Base-by-base conservation (phyloP, 2,797 vertebrate species). In the Pangasius macronema region DNA sequence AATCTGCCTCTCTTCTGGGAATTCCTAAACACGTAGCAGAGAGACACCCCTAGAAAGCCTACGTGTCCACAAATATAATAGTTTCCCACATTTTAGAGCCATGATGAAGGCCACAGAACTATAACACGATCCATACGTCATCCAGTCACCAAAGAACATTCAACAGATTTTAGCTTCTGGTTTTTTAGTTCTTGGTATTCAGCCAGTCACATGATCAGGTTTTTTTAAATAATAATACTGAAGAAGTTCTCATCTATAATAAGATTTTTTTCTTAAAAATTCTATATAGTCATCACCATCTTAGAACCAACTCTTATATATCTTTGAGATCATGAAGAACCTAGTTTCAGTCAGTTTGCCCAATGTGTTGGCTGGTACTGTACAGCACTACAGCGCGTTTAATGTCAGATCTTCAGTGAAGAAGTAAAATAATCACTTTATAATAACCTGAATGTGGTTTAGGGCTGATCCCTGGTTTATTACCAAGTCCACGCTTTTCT, bases 11-110 rank as follows among this genome's bases (percentile, higher is more conserved):
- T 6, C 20, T 57, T 55, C 27, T 57, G 30, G 76, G 30, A 80
- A 80, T 80, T 80, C 79, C 57, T 81, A 39, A 61, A 61, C 57
- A 59, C 33, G 18, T 57, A 61, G 55, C 76, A 59, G 30, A 57
- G 18, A 36, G 3, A 55, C 18, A 57, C 76, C 9, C 76, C n/a
- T 20, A 53, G 49, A 20, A 55, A 53, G 27, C 24, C 13, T 18
- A 16, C n/a, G 3, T 76, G 11, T 46, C 30, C 24, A 75, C 6
- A 24, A 11, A 27, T 46, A 42, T 24, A 46, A 49, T 49, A 42
- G 6, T 27, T 27, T 27, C 39, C 4, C 9, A 46, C 6, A 11
- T 3, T 10, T 46, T 46, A 13, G 39, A 27, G 14, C 39, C 39
- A n/a, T 42, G 70, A 24, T 46, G 20, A 72, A 72, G 39, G 9